Conservation (phyloP, 2,797 vertebrate genomes). For the Myotis daubentonii region DNA sequence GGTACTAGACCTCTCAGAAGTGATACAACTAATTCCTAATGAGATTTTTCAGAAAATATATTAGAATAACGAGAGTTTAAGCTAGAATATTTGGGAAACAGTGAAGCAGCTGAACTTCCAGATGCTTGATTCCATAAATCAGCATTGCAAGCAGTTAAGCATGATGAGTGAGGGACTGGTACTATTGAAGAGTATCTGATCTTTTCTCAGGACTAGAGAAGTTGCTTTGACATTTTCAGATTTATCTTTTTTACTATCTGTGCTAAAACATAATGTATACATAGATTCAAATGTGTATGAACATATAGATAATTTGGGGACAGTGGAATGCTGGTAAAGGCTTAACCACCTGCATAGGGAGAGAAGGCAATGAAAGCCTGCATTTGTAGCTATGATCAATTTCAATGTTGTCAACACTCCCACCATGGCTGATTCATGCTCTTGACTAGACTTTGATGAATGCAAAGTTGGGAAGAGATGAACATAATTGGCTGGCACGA, state of each 20-base stretch:
- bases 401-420: background rate
- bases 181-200: background rate
- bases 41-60: background rate
- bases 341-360: background rate
- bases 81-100: background rate
- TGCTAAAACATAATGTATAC: background rate
- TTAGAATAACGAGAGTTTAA: background rate
- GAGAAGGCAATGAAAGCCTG: background rate
- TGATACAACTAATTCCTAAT: background rate
- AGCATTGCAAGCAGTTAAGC: background rate
- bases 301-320: background rate
- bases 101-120: background rate
- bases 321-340: background rate
- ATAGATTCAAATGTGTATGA: background rate
- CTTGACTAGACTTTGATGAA: background rate
- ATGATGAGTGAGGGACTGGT: background rate
- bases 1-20: background rate
- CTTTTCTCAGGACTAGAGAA: background rate
- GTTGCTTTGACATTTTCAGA: background rate
- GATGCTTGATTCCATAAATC: background rate
- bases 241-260: background rate
- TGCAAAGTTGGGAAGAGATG: background rate
- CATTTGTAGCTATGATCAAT: background rate
- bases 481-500: background rate
- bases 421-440: background rate